Evolutionary conservation across 2,888 invertebrate species (phyloP).

Genomic region (Drosophila trichaetosa): DNA sequence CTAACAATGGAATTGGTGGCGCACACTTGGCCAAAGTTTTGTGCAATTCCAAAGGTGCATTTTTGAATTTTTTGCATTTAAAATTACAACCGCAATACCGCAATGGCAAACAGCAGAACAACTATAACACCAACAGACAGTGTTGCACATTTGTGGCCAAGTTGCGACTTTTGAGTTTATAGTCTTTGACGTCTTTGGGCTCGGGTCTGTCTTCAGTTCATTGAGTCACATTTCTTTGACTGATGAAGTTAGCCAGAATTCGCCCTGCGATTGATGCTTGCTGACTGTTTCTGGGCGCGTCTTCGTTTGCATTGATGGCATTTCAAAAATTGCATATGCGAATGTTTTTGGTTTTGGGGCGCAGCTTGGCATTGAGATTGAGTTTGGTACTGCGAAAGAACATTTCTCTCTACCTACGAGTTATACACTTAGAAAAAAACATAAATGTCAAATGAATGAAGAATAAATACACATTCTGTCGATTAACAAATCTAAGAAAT

Average conservation of each 20-base stretch:
- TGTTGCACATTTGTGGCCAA: slow-evolving; percentile 54
- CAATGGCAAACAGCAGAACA: slow-evolving; percentile 27
- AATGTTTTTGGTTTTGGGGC: slow-evolving; percentile 44
- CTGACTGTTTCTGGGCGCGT: slow-evolving; percentile 73
- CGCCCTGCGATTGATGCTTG: slow-evolving; percentile 44
- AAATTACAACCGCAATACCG: slow-evolving; percentile 41
- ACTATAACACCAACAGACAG: slow-evolving; percentile 46
- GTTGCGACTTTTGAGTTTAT: slow-evolving; percentile 46
- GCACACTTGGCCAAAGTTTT: slow-evolving; percentile 62
- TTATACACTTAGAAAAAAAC: background rate
- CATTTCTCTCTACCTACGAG: background rate
- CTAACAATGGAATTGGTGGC: slow-evolving; percentile 54
- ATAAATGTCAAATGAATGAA: background rate
- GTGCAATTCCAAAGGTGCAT: slow-evolving; percentile 67
- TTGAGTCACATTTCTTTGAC: slow-evolving; percentile 65
- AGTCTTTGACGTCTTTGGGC: slow-evolving; percentile 58
- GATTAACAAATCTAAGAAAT: too few relatives aligned
- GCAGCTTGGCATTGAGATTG: slow-evolving; percentile 47
- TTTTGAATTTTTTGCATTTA: slow-evolving; percentile 62
- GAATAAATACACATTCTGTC: background rate
- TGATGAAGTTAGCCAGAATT: slow-evolving; percentile 43
- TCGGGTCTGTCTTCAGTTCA: slow-evolving; percentile 22
- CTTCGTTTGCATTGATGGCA: slow-evolving; percentile 67
- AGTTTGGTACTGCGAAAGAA: slow-evolving; percentile 4
- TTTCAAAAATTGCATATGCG: slow-evolving; percentile 54